These are phyloP conservation scores for Helicoverpa zea DNA, from an alignment of 1,140 invertebrate species.

Conservation along the genomic window DNA sequence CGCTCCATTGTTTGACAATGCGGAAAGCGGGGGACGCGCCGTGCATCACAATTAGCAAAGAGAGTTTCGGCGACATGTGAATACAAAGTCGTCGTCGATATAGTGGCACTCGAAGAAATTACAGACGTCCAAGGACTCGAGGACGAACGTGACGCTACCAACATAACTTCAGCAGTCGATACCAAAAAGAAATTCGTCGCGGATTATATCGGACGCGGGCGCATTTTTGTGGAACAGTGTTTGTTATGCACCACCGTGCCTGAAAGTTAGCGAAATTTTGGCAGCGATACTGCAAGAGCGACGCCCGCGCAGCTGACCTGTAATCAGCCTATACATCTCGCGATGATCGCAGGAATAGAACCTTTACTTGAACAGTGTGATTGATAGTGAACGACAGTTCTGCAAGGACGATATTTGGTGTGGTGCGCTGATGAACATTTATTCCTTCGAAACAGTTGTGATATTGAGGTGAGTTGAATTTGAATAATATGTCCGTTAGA, in stretches of 20 bases:
- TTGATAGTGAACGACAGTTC: conserved; percentile 63
- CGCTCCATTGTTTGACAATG: conserved; percentile 78
- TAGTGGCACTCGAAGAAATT: conserved; percentile 59
- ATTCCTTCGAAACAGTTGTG: conserved; percentile 55
- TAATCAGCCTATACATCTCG: conserved; percentile 69
- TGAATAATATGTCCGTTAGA: conserved; percentile 32
- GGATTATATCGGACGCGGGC: conserved; percentile 62
- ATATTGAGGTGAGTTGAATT: conserved; percentile 59
- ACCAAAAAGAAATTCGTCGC: conserved; percentile 63
- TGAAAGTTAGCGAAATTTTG: conserved; percentile 80
- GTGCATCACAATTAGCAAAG: conserved; percentile 82
- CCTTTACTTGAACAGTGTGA: conserved; percentile 63
- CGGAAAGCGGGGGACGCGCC: conserved; percentile 78
- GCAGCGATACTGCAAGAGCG: conserved; percentile 67
- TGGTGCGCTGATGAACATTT: conserved; percentile 54
- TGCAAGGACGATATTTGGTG: conserved; percentile 58
- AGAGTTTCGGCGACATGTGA: conserved; percentile 82
- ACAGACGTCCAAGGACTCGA: conserved; percentile 70
- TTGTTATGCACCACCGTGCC: conserved; percentile 71
- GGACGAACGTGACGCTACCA: conserved; percentile 63
- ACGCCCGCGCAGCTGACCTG: conserved; percentile 55
- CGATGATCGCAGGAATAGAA: conserved; percentile 71
- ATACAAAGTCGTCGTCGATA: conserved; percentile 75
- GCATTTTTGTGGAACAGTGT: conserved; percentile 59
- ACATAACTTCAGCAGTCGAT: conserved; percentile 58